Conservation (phyloP, 1,140 invertebrate genomes). For the Saccostrea cuccullata region DNA sequence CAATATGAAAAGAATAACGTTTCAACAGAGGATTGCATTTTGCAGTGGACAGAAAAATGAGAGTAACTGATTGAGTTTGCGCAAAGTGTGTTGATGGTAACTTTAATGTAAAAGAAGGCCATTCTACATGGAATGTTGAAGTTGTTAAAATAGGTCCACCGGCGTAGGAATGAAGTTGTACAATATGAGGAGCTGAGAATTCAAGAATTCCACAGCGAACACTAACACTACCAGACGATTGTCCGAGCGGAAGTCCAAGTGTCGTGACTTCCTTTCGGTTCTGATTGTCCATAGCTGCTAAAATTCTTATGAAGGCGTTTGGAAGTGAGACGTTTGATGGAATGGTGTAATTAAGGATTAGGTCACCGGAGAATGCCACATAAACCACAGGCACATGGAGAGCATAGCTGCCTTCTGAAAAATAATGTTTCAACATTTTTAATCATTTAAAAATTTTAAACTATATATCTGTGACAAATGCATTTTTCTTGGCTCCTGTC, state of each 20-base stretch:
- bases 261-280: slow-evolving; percentile 61
- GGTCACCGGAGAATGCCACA: slow-evolving; percentile 61
- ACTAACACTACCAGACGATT: slow-evolving; percentile 48
- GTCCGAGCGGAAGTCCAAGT: slow-evolving; percentile 54
- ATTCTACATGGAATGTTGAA: slow-evolving; percentile 58
- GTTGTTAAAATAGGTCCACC: slow-evolving; percentile 61
- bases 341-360: slow-evolving; percentile 59
- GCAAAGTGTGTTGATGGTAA: slow-evolving; percentile 63
- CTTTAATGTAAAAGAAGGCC: slow-evolving; percentile 62
- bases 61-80: slow-evolving; percentile 57
- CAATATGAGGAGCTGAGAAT: slow-evolving; percentile 60
- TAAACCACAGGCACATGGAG: slow-evolving; percentile 56
- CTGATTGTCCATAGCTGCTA: slow-evolving; percentile 1
- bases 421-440: too few relatives aligned
- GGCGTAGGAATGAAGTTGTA: slow-evolving; percentile 62
- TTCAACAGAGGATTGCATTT: slow-evolving; percentile 60
- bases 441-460: too few relatives aligned
- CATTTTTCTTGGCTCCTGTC: too few relatives aligned
- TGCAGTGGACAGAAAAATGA: slow-evolving; percentile 61
- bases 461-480: too few relatives aligned
- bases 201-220: slow-evolving; percentile 67
- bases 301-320: slow-evolving; percentile 65
- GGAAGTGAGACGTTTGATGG: slow-evolving; percentile 61
- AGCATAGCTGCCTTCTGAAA: slow-evolving; percentile 58
- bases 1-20: slow-evolving; percentile 56